Evolutionary conservation across 2,888 invertebrate genomes (phyloP), one percentile per base, ranked within the genome.

Genomic region (Napeogenes inachia): DNA sequence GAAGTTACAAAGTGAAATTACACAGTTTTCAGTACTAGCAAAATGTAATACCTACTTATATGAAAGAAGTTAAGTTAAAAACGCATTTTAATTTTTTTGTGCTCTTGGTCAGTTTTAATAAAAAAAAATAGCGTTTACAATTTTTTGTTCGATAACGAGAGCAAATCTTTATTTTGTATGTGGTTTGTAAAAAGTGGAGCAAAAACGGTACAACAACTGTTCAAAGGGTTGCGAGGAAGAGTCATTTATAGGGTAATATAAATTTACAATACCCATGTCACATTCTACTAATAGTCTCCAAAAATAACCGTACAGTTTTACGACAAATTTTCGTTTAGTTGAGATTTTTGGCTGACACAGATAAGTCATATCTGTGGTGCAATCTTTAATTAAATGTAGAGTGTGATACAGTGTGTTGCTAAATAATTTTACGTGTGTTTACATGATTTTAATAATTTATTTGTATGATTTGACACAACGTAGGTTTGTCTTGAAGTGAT

Each of bases 131-230:
- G 71, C 68, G 69, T 76, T 70, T 69, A 21, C 21, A 54, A 50
- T 67, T 71, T 72, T 71, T 70, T 70, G 66, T 66, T 64, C 54
- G 64, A 78, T 84, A 77, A 84, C 77, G 76, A 76, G 71, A 75
- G 73, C 69, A 73, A 78, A 78, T 75, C 82, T 89, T 87, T 89
- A 87, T 79, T 71, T 73, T 77, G 78, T 83, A 81, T 88, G 89
- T 75, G 89, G 89, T 88, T 70, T 76, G 71, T 73, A 85, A 89
- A 88, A 89, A 89, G 69, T 85, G 71, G 84, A 85, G 87, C 85
- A 89, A 87, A 87, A 73, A 72, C 75, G 77, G 78, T 78, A 82
- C 79, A 72, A 70, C 72, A 69, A 70, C 59, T 58, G 13, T 71
- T 75, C 21, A 83, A 87, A 85, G 88, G 87, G 85, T 85, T 86